phyloP scores from a whole-genome alignment of 1,140 invertebrate species.

The Branchinecta lindahli region DNA sequence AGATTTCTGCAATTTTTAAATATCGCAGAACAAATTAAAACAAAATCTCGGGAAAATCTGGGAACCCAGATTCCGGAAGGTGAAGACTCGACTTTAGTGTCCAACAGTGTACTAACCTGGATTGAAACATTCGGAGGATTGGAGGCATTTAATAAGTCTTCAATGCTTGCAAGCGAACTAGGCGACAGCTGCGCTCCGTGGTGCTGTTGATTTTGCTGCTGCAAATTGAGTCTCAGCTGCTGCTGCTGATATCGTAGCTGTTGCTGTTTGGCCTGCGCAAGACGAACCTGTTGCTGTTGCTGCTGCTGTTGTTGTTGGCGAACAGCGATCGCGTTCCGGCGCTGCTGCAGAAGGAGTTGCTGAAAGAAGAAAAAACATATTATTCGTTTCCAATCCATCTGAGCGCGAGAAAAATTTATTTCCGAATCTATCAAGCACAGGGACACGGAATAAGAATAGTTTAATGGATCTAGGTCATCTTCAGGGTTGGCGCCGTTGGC shows the following conservation, averaged over 20 bases:
- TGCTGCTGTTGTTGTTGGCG: not conserved
- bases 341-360: not conserved
- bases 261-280: not conserved
- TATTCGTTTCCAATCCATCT: too few species aligned
- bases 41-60: too few species aligned
- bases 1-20: too few species aligned
- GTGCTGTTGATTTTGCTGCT: not conserved
- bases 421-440: too few species aligned
- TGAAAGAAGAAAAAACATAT: not conserved
- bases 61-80: too few species aligned
- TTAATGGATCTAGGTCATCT: too few species aligned
- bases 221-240: not conserved
- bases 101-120: not conserved
- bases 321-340: not conserved
- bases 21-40: too few species aligned
- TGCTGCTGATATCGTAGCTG: not conserved
- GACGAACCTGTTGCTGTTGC: not conserved
- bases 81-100: too few species aligned
- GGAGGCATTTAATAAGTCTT: slow-evolving; percentile 6
- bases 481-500: too few species aligned
- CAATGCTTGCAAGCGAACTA: slow-evolving; percentile 5
- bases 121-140: not conserved
- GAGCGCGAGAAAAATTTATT: too few species aligned
- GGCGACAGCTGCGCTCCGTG: not conserved
- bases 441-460: too few species aligned